phyloP scores from a whole-genome alignment of 2,797 vertebrate species.

The Tenualosa thibaudeaui region DNA sequence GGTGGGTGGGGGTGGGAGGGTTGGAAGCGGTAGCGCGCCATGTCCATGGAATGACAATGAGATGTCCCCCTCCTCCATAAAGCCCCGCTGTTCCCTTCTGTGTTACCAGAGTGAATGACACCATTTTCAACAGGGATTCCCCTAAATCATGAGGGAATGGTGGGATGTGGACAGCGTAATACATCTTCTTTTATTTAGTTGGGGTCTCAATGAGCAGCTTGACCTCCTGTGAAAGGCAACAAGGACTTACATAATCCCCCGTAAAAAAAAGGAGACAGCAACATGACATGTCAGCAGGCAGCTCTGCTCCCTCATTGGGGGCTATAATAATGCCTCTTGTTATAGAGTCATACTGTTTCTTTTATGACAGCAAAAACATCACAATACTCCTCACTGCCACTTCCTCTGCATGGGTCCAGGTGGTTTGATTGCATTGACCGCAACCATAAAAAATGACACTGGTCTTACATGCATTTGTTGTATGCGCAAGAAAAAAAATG shows the following conservation, averaged over 20 bases:
- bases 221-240: slow-evolving; percentile 17
- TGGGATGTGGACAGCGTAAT: slow-evolving; percentile 1
- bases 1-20: background rate
- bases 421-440: background rate
- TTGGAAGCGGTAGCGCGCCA: background rate
- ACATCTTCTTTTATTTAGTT: slow-evolving; percentile 23
- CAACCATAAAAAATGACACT: background rate
- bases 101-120: background rate
- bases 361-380: background rate
- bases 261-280: slow-evolving; percentile 1
- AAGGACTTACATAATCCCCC: slow-evolving; percentile 1
- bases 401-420: background rate
- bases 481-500: no score
- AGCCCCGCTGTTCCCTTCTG: slow-evolving; percentile 3
- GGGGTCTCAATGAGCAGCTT: background rate
- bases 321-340: background rate
- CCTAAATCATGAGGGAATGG: slow-evolving; percentile 15
- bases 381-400: background rate
- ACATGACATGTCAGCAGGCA: background rate
- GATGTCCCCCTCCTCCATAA: background rate
- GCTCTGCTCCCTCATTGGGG: background rate
- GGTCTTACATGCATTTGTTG: background rate
- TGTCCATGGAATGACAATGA: slow-evolving; percentile 4
- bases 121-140: slow-evolving; percentile 20
- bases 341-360: background rate